Base-by-base conservation (phyloP, 2,113 vertebrate genomes). In the Notarius lentiginosus region DNA sequence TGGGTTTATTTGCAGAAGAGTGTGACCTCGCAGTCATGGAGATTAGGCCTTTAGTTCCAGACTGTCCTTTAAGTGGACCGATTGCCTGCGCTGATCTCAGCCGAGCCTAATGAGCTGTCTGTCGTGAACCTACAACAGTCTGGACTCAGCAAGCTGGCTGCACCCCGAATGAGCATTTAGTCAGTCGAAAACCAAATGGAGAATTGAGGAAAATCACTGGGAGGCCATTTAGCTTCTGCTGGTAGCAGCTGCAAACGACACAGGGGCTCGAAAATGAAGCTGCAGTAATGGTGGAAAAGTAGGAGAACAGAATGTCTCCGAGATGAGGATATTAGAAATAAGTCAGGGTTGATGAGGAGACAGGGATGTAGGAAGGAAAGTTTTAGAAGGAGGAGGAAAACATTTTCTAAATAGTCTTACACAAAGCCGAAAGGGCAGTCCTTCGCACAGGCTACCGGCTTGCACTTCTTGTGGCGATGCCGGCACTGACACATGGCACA, bases 401-500 rank as follows among this genome's bases (percentile, higher is more conserved):
- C 18, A 47, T 15, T 73, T 15, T n/a, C 41, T 53, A 47, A 7
- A 8, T 0, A 18, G 24, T 77, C 97, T 92, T 95, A 98, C 97
- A 97, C 93, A 91, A 95, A 97, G 93, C 97, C 97, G 75, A 96
- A 95, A 0, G 97, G 96, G 92, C 97, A 98, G 87, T 95, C 91
- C 92, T 96, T 97, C 92, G 95, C 95, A 87, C 97, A 98, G 87
- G 92, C 91, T 68, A 96, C 81, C 51, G 95, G 94, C 88, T 96
- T 96, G 96, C 97, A 98, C 89, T 96, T 97, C 94, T 94, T 96
- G 70, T 96, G 96, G 18, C 96, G 93, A 0, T 95, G 95, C 51
- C 96, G 96, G 91, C 97, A 98, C 91, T 95, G 96, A 89, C 97
- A 98, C 90, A 95, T 93, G 84, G 96, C 96, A 88, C 97, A 98